phyloP scores from a whole-genome alignment of 2,888 invertebrate species.

The Cyclophora punctaria region DNA sequence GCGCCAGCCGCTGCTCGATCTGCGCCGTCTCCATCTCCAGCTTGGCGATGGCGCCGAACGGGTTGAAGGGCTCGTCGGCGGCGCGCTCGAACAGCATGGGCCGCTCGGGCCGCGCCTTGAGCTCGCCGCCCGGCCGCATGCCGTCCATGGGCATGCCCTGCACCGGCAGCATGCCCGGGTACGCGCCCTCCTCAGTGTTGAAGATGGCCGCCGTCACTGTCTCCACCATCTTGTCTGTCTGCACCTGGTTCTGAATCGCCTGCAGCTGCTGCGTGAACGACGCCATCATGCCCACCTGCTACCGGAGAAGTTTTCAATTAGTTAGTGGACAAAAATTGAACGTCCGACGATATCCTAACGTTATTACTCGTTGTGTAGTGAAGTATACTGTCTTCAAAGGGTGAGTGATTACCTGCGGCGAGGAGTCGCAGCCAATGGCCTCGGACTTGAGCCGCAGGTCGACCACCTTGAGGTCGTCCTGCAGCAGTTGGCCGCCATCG shows the following conservation, averaged over 20 bases:
- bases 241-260: constrained; percentile 65
- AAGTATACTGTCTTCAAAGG: too few relatives aligned
- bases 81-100: constrained; percentile 42
- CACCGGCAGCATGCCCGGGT: constrained; percentile 44
- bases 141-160: constrained; percentile 29
- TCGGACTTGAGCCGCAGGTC: constrained; percentile 82
- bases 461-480: constrained; percentile 74
- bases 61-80: constrained; percentile 44
- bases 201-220: constrained; percentile 69
- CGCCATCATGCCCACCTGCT: constrained; percentile 45
- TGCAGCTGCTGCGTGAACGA: constrained; percentile 66
- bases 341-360: too few relatives aligned
- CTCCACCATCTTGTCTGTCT: constrained; percentile 72
- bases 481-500: constrained; percentile 25
- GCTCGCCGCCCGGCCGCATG: constrained; percentile 45
- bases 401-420: constrained; percentile 33
- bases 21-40: constrained; percentile 52
- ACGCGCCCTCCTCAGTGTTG: constrained; percentile 53
- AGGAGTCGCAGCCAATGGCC: constrained; percentile 45
- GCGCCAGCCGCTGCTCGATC: constrained; percentile 52
- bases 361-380: too few relatives aligned
- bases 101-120: constrained; percentile 48
- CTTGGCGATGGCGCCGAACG: constrained; percentile 55
- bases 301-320: constrained; percentile 71
- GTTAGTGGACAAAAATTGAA: constrained; percentile 5